Percentiles rank a stretch among this genome's conserved stretches.
phyloP scores from a whole-genome alignment of 1,140 invertebrate genomes.

The Drosophila lowei region DNA sequence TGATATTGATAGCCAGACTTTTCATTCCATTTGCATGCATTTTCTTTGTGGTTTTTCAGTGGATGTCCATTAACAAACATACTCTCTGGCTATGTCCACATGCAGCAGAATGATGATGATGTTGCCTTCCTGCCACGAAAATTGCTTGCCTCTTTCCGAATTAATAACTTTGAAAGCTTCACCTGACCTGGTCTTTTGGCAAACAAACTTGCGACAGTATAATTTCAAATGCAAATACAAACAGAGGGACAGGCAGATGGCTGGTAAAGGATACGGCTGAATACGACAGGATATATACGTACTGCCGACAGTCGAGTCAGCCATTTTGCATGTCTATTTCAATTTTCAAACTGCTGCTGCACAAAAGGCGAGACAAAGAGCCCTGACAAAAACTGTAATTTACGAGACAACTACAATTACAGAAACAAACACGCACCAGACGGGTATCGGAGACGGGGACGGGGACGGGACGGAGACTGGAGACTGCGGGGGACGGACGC shows the following conservation, averaged over 20 bases:
- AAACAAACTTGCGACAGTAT: slow-evolving; percentile 29
- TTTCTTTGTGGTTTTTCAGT: not conserved
- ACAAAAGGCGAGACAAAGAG: slow-evolving; percentile 27
- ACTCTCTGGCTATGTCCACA: slow-evolving; percentile 5
- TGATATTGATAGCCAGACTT: not conserved
- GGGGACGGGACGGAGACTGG: no score
- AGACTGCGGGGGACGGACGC: slow-evolving; percentile 5
- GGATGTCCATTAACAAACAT: slow-evolving; percentile 34
- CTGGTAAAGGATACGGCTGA: slow-evolving; percentile 10
- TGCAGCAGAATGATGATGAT: no score
- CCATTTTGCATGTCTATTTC: slow-evolving; percentile 53
- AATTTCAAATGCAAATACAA: slow-evolving; percentile 51
- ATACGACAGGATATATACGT: slow-evolving; percentile 3
- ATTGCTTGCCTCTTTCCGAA: slow-evolving; percentile 12
- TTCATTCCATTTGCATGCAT: slow-evolving; percentile 35
- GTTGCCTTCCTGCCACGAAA: slow-evolving; percentile 3
- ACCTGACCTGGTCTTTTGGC: slow-evolving; percentile 21
- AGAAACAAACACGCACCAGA: slow-evolving; percentile 46
- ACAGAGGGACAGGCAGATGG: no score
- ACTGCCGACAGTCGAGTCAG: slow-evolving; percentile 15
- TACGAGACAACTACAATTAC: slow-evolving; percentile 58
- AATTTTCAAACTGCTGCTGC: slow-evolving; percentile 29
- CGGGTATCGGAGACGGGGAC: not conserved
- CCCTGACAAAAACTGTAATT: slow-evolving; percentile 51
- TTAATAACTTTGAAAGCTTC: slow-evolving; percentile 52